Percentiles rank a stretch among this genome's conserved stretches.
Evolutionary conservation across 2,888 invertebrate genomes (phyloP).

Genomic region (Fragum whitleyi): DNA sequence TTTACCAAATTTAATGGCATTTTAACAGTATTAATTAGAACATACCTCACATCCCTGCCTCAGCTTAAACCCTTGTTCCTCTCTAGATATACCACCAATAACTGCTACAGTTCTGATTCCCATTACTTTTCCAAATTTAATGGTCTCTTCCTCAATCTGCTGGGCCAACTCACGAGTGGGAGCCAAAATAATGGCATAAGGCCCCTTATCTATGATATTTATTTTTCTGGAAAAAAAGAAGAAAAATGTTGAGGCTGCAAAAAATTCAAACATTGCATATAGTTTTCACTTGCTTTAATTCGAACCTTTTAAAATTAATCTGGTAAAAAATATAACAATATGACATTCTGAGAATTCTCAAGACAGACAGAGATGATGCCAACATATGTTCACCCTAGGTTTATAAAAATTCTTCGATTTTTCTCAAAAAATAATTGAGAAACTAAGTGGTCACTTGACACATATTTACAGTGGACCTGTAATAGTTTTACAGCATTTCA

Average conservation of each 20-base stretch:
- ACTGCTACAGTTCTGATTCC: conserved; percentile 84
- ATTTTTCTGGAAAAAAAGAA: conserved; percentile 75
- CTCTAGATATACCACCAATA: conserved; percentile 91
- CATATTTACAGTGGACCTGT: no score
- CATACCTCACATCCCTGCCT: conserved; percentile 96
- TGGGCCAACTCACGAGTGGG: conserved; percentile 99
- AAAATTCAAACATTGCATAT: no score
- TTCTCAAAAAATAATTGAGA: no score
- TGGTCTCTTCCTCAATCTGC: conserved; percentile 99
- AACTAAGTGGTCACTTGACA: no score
- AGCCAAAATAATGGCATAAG: conserved; percentile 99
- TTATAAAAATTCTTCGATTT: no score
- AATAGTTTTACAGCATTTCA: no score
- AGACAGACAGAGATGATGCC: no score
- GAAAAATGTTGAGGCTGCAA: background rate
- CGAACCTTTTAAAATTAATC: no score
- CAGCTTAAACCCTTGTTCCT: conserved; percentile 98
- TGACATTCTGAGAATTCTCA: no score
- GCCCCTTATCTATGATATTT: conserved; percentile 89
- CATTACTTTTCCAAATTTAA: conserved; percentile 94
- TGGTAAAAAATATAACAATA: no score
- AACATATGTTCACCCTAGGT: no score
- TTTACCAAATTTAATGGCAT: conserved; percentile 98
- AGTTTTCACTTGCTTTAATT: no score
- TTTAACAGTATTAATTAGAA: conserved; percentile 89